A percentile compares a stretch with the other conserved stretches of the same genome.
phyloP scores from a whole-genome alignment of 1,140 invertebrate species.

The Sinonovacula constricta region DNA sequence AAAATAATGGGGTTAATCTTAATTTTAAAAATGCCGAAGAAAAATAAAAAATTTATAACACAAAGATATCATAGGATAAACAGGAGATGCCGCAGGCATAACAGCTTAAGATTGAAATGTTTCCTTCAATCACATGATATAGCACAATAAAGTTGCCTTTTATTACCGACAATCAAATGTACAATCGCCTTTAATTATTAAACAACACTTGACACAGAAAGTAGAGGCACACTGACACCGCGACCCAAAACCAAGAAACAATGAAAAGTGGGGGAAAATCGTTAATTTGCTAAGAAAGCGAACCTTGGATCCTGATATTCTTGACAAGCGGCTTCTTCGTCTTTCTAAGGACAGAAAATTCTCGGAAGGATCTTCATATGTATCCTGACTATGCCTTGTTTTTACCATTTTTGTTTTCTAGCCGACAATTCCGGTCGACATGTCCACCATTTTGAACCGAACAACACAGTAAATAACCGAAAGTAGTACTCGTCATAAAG shows the following conservation, averaged over 20 bases:
- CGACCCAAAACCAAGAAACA: conserved; percentile 10
- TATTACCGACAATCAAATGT: neutral
- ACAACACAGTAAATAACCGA: neutral
- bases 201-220: conserved; percentile 7
- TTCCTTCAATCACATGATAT: neutral
- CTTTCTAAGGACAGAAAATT: conserved; percentile 49
- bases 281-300: conserved; percentile 12
- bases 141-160: no score
- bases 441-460: conserved; percentile 20
- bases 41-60: no score
- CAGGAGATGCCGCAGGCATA: no score
- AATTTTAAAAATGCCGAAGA: no score
- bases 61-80: no score
- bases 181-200: conserved; percentile 11
- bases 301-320: conserved; percentile 16
- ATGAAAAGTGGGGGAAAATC: conserved; percentile 11
- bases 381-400: conserved; percentile 62
- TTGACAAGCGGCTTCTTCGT: conserved; percentile 15
- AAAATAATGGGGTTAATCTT: no score
- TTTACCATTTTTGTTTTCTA: conserved; percentile 57
- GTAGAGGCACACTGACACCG: neutral
- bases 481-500: neutral
- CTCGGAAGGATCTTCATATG: conserved; percentile 51
- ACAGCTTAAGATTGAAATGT: neutral
- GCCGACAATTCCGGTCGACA: neutral